Percentiles rank a stretch among this genome's conserved stretches.
Conservation (phyloP, 2,797 vertebrate genomes). For the Ptychadena robeensis region DNA sequence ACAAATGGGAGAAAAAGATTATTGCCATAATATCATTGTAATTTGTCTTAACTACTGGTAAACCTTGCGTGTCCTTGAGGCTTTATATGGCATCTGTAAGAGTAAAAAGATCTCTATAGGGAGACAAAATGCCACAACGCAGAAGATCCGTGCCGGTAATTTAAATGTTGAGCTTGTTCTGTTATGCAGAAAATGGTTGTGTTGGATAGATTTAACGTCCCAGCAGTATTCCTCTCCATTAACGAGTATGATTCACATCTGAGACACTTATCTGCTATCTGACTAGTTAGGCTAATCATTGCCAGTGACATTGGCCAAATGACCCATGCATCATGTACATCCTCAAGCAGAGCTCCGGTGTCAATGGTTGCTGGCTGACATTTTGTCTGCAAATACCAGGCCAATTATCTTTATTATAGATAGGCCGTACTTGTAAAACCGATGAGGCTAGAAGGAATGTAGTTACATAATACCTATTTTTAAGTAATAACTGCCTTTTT, state of each 20-base stretch:
- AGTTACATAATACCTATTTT: background rate
- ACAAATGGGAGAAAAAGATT: constrained; percentile 58
- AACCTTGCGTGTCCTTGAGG: constrained; percentile 62
- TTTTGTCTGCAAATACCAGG: background rate
- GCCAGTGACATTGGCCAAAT: constrained; percentile 29
- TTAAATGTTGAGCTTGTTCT: constrained; percentile 50
- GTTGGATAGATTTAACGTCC: constrained; percentile 38
- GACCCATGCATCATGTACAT: constrained; percentile 16
- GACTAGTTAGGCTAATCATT: constrained; percentile 24
- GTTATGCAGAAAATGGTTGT: constrained; percentile 35
- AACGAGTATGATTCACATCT: constrained; percentile 25
- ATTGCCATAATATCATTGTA: constrained; percentile 59
- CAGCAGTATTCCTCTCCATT: constrained; percentile 33
- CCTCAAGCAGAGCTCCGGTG: background rate
- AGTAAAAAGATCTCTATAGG: constrained; percentile 44
- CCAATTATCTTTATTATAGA: constrained; percentile 3
- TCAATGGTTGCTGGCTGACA: constrained; percentile 18
- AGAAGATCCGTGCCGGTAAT: constrained; percentile 42
- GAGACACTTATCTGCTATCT: background rate
- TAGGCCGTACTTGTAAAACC: background rate
- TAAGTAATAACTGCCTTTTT: too few species aligned
- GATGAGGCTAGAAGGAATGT: background rate
- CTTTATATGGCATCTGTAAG: constrained; percentile 52
- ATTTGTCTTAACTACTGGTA: constrained; percentile 60
- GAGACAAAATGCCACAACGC: constrained; percentile 38